A percentile compares a stretch with the other conserved stretches of the same genome.
These are phyloP conservation scores for Andrena cerasifolii DNA, from an alignment of 1,140 invertebrate genomes.

Conservation along the genomic window DNA sequence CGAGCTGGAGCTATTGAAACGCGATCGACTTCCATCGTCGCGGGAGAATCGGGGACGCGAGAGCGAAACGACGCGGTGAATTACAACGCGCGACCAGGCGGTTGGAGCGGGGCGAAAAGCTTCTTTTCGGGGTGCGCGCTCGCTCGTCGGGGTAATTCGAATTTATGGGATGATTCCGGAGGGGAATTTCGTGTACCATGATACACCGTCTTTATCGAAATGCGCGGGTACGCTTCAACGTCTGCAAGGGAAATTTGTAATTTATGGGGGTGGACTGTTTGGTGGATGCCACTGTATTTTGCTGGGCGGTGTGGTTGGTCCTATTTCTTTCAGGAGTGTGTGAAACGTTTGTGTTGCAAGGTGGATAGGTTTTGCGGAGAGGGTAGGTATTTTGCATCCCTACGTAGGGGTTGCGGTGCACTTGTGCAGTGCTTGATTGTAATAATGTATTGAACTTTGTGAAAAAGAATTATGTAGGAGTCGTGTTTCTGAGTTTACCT, in stretches of 20 bases:
- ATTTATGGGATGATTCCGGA: constrained; percentile 15
- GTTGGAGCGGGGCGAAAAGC: background rate
- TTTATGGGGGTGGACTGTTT: no score
- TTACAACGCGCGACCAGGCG: constrained; percentile 7
- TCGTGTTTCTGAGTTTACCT: no score
- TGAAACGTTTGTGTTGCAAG: no score
- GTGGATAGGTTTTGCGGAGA: no score
- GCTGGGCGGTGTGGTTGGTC: no score
- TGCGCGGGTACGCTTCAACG: background rate
- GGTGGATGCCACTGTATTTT: no score
- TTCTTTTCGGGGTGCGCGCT: constrained; percentile 7
- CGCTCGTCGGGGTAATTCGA: constrained; percentile 23
- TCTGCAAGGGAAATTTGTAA: background rate
- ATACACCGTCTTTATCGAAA: constrained; percentile 1
- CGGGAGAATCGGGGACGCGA: background rate
- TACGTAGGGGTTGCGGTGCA: no score
- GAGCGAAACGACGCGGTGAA: constrained; percentile 5
- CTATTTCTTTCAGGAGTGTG: no score
- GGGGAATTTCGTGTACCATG: background rate
- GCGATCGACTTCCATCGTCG: background rate
- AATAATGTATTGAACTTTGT: no score
- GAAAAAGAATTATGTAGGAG: no score
- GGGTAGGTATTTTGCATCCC: no score
- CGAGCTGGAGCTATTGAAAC: background rate
- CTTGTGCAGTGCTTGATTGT: no score